Conservation (phyloP, 2,797 vertebrate species). For the Falco berigora region DNA sequence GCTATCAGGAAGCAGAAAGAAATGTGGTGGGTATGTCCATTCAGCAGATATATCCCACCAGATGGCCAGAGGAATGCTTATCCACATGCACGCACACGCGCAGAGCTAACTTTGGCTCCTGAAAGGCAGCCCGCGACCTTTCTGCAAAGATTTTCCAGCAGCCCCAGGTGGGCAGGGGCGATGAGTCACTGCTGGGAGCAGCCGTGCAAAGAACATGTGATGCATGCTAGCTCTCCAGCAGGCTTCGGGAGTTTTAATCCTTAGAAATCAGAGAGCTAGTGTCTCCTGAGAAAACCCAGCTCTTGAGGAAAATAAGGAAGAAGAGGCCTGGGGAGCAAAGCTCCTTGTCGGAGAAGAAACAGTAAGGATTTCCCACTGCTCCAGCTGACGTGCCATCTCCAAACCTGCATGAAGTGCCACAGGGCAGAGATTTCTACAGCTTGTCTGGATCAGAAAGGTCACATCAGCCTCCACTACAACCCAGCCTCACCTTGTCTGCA, state of each 20-base stretch:
- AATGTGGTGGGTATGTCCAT: background rate
- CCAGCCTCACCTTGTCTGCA: background rate
- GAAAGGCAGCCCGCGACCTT: background rate
- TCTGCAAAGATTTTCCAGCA: background rate
- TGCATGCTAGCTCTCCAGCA: background rate
- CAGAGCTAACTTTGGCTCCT: slow-evolving; percentile 22
- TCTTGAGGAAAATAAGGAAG: background rate
- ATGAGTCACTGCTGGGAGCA: slow-evolving; percentile 36
- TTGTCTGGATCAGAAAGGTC: background rate
- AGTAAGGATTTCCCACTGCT: background rate
- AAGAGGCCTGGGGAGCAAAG: background rate
- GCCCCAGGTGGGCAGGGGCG: slow-evolving; percentile 35
- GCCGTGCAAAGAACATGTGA: background rate
- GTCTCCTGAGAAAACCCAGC: background rate
- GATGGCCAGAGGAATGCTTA: background rate
- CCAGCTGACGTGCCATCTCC: no score
- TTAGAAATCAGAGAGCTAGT: background rate
- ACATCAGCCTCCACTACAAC: background rate
- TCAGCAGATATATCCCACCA: background rate
- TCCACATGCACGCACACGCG: background rate
- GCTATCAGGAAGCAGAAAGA: background rate
- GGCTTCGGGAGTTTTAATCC: background rate
- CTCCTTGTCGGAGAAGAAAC: background rate
- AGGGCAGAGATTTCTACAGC: background rate
- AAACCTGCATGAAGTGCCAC: rapidly evolving